phyloP scores from a whole-genome alignment of 92 coral and sea anemone species.

The Heliopora coerulea region DNA sequence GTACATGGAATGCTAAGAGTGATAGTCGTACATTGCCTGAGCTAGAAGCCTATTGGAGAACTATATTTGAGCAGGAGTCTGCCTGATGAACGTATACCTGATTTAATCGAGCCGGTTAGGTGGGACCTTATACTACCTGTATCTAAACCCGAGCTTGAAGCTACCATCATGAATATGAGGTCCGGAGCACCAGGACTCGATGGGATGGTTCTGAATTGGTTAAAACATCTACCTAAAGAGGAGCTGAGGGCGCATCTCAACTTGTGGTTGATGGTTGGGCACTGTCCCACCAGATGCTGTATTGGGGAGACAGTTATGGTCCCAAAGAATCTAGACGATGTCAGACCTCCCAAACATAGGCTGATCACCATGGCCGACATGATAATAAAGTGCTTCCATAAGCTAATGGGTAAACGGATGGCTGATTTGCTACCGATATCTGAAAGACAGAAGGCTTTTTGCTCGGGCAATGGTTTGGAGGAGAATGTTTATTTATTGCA shows the following conservation, averaged over 20 bases:
- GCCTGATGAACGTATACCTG: neutral
- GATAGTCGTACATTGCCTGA: neutral
- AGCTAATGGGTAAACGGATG: neutral
- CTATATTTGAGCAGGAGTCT: conserved; percentile 2
- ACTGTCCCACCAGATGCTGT: conserved; percentile 2
- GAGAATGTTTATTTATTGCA: neutral
- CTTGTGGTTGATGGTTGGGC: conserved; percentile 32
- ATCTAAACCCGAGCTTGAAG: neutral
- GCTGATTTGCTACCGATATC: neutral
- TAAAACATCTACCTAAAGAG: neutral
- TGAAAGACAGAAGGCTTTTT: conserved; percentile 17
- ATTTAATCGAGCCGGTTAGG: neutral
- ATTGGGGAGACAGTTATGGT: conserved; percentile 11
- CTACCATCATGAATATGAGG: neutral
- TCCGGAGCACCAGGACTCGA: conserved; percentile 21
- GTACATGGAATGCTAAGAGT: neutral
- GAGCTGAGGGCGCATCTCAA: neutral
- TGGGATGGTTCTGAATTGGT: conserved; percentile 5
- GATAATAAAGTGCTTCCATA: conserved; percentile 13
- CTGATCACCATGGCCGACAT: conserved; percentile 32
- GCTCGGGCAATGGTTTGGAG: conserved; percentile 21
- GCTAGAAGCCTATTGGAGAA: neutral
- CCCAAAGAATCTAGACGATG: neutral
- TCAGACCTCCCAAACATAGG: neutral
- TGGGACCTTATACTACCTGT: neutral